Evolutionary conservation across 2,797 vertebrate genomes (phyloP).

Genomic region (Aphelocoma californica): DNA sequence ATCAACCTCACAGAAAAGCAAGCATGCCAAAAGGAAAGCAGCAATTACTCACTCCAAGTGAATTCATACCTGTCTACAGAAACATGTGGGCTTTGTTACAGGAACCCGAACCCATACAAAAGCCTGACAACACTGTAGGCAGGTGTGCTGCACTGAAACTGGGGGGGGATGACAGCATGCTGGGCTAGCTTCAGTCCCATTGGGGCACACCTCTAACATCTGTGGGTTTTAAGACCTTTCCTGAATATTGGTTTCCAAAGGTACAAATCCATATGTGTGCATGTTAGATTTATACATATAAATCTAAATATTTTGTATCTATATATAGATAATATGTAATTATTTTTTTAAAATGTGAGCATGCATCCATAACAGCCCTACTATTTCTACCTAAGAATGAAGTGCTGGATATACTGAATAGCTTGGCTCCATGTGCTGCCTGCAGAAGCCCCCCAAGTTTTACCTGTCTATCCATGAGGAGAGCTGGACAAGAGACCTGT

Average conservation of each 20-base stretch:
- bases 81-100: rapidly evolving
- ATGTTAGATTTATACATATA: not conserved
- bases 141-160: not conserved
- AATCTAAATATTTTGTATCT: not conserved
- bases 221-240: not conserved
- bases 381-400: not conserved
- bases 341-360: not conserved
- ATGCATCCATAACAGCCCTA: not conserved
- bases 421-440: rapidly evolving
- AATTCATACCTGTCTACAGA: not conserved
- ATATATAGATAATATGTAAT: no score
- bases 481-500: not conserved
- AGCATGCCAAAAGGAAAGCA: not conserved
- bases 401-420: rapidly evolving
- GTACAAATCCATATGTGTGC: not conserved
- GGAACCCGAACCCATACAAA: not conserved
- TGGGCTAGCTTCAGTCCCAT: not conserved
- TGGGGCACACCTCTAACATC: rapidly evolving
- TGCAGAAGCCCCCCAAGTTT: not conserved
- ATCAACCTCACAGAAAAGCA: not conserved
- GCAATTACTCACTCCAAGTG: not conserved
- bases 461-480: not conserved
- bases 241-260: not conserved
- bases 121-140: not conserved
- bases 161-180: not conserved